Conservation (phyloP, 2,113 vertebrate genomes). For the Paralichthys olivaceus region DNA sequence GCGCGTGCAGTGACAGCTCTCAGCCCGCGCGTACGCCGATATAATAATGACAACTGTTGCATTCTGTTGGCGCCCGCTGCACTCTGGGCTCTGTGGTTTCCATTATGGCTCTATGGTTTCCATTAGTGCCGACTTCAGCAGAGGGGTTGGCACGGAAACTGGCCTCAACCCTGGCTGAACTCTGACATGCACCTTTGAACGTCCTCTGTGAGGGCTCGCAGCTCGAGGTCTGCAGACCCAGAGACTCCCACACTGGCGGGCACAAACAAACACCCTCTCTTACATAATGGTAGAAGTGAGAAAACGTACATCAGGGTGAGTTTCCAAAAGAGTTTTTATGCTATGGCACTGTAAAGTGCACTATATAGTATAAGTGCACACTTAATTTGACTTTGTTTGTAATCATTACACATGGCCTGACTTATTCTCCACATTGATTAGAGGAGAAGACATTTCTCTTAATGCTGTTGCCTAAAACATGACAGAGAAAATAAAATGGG, state of each 20-base stretch:
- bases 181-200: slow-evolving; percentile 63
- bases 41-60: slow-evolving; percentile 72
- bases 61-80: slow-evolving; percentile 65
- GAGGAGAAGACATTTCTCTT: too few relatives aligned
- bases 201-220: slow-evolving; percentile 17
- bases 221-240: slow-evolving; percentile 30
- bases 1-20: slow-evolving; percentile 60
- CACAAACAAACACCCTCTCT: background rate
- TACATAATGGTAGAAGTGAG: background rate
- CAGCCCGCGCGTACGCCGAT: slow-evolving; percentile 53
- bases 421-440: too few relatives aligned
- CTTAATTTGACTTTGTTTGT: background rate
- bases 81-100: slow-evolving; percentile 73
- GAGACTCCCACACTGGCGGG: slow-evolving; percentile 14
- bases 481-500: too few relatives aligned
- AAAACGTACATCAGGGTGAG: background rate
- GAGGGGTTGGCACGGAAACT: slow-evolving; percentile 59
- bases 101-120: slow-evolving; percentile 78
- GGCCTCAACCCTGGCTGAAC: slow-evolving; percentile 74
- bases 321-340: background rate
- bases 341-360: background rate
- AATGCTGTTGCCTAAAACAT: too few relatives aligned
- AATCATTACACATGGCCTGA: too few relatives aligned
- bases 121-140: slow-evolving; percentile 65
- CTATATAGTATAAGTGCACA: background rate